Conservation (phyloP, 2,113 vertebrate species). For the Girardinichthys multiradiatus region DNA sequence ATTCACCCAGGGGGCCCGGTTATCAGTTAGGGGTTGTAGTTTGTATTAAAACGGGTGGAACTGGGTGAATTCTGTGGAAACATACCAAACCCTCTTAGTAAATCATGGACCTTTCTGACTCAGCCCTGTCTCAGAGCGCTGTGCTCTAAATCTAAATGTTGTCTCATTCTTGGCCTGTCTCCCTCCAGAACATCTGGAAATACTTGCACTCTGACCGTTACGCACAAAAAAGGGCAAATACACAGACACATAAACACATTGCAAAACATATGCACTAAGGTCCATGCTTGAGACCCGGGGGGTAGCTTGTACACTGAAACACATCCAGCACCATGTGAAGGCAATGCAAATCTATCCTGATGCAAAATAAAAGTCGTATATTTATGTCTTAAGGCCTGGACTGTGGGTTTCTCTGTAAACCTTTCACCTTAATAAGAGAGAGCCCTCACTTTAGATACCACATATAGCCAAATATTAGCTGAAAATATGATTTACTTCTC, state of each 20-base stretch:
- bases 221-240: constrained; percentile 37
- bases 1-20: neutral
- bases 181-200: constrained; percentile 68
- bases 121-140: constrained; percentile 15
- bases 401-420: neutral
- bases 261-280: constrained; percentile 10
- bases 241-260: constrained; percentile 17
- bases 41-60: constrained; percentile 1
- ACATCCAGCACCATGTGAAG: constrained; percentile 32
- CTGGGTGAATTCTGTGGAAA: constrained; percentile 13
- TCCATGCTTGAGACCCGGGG: constrained; percentile 23
- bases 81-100: neutral
- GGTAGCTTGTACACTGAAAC: neutral
- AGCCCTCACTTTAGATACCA: neutral
- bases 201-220: constrained; percentile 38
- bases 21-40: neutral
- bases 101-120: constrained; percentile 26
- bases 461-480: neutral
- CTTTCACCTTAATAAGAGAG: neutral
- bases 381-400: neutral
- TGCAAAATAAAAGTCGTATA: constrained; percentile 10
- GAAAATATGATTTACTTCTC: constrained; percentile 20
- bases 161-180: constrained; percentile 19
- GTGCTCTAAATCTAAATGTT: constrained; percentile 10
- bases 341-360: constrained; percentile 5